These are phyloP conservation scores for Ceyx melanurus DNA, from an alignment of 2,113 vertebrate species.

Conservation along the genomic window DNA sequence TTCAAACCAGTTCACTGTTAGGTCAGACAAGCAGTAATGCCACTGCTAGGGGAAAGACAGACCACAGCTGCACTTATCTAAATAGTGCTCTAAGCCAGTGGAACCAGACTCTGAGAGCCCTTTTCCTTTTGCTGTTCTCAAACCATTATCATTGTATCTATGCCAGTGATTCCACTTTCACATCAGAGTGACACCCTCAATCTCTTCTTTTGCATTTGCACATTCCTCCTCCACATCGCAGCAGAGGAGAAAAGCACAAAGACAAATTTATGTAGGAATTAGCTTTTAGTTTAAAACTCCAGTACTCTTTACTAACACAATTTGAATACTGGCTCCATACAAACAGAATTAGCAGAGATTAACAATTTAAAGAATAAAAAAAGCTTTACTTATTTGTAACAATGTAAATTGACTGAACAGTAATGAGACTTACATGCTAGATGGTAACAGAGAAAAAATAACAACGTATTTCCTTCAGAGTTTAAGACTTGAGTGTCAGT, in stretches of 20 bases:
- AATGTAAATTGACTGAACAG: neutral
- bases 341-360: neutral
- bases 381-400: neutral
- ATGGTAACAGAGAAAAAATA: neutral
- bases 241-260: neutral
- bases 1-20: neutral
- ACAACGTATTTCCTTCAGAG: accelerated
- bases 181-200: neutral
- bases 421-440: neutral
- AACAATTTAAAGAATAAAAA: neutral
- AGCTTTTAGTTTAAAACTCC: neutral
- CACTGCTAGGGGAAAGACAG: neutral
- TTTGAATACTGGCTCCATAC: neutral
- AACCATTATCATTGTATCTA: neutral
- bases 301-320: too few species aligned
- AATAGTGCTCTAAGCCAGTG: neutral
- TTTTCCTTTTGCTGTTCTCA: neutral
- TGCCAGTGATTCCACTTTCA: neutral
- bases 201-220: neutral
- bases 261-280: neutral
- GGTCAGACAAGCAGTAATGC: neutral
- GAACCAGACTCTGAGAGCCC: neutral
- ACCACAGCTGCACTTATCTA: neutral
- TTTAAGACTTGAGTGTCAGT: neutral
- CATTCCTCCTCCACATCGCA: too few species aligned